phyloP scores from a whole-genome alignment of 1,140 invertebrate species.

The Papilio polyxenes region DNA sequence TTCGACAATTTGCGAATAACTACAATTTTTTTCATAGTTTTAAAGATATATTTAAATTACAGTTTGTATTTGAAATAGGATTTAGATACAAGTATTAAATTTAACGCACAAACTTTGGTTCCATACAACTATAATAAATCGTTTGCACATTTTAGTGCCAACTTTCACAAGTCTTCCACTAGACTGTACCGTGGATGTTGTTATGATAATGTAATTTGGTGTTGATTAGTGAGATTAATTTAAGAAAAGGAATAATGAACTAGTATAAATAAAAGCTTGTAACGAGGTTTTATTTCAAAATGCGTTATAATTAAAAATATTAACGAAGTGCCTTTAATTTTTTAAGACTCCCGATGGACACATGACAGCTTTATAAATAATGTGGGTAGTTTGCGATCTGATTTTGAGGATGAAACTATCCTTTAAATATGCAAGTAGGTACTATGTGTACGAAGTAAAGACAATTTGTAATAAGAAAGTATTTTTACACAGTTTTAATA shows the following conservation, averaged over 20 bases:
- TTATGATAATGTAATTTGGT: background rate
- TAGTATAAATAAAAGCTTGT: background rate
- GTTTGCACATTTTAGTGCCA: background rate
- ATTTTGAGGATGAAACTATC: no score
- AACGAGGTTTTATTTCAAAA: background rate
- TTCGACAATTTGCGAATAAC: background rate
- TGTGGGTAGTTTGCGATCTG: no score
- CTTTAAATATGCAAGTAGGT: background rate
- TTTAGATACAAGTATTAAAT: background rate
- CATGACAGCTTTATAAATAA: no score
- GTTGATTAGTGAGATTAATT: background rate
- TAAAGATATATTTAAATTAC: background rate
- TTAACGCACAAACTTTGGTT: conserved; percentile 22
- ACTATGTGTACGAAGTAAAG: background rate
- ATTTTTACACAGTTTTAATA: background rate
- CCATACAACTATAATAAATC: background rate
- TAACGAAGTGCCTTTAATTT: no score
- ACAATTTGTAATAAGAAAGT: background rate
- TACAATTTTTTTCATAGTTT: background rate
- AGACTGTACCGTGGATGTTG: background rate
- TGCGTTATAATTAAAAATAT: background rate
- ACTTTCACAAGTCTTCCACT: conserved; percentile 13
- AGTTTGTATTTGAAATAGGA: background rate
- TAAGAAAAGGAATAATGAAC: background rate
- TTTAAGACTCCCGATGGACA: no score